Conservation (phyloP, 1,140 invertebrate genomes). For the Campoletis sonorensis region DNA sequence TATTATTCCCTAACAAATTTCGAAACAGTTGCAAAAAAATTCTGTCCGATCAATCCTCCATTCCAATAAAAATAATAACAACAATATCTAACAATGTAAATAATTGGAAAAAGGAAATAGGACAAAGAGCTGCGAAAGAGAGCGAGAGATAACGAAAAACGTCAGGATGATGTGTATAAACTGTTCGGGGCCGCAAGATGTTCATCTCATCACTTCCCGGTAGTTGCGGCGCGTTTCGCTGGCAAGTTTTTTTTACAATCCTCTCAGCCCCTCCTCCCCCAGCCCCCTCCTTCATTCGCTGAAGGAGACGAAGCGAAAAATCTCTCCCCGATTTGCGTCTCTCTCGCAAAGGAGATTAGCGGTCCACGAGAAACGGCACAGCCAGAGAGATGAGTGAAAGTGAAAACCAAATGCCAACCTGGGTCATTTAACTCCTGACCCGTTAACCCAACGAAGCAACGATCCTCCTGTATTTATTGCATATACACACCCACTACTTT, state of each 20-base stretch:
- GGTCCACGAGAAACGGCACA: conserved; percentile 47
- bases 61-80: too few species aligned
- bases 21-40: too few species aligned
- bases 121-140: neutral
- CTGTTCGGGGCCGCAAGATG: conserved; percentile 8
- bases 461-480: neutral
- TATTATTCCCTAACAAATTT: too few species aligned
- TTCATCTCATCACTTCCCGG: conserved; percentile 12
- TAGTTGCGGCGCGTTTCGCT: conserved; percentile 2
- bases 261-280: neutral
- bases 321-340: neutral
- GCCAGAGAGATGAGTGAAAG: conserved; percentile 73
- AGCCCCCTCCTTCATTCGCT: neutral
- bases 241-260: neutral
- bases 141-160: neutral
- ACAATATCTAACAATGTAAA: too few species aligned
- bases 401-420: conserved; percentile 73
- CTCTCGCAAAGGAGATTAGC: neutral
- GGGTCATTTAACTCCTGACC: conserved; percentile 77
- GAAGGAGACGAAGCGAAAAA: conserved; percentile 8
- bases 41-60: too few species aligned
- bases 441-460: conserved; percentile 62
- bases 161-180: conserved; percentile 8
- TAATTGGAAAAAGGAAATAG: neutral
- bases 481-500: neutral